Percentiles rank a stretch among this genome's conserved stretches.
These are phyloP conservation scores for Elephas maximus DNA, from an alignment of 2,113 vertebrate species.

Conservation along the genomic window DNA sequence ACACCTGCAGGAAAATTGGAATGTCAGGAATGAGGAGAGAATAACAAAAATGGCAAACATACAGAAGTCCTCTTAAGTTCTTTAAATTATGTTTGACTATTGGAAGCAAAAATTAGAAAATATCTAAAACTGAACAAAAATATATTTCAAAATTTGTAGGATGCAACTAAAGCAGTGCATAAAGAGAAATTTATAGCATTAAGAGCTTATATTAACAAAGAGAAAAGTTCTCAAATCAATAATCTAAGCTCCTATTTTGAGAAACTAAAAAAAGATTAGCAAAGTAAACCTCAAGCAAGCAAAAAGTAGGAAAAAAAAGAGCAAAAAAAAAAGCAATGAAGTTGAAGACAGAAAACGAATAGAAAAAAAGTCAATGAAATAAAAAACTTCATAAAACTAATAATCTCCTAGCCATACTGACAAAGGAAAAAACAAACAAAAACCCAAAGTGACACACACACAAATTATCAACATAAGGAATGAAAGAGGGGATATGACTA, in stretches of 20 bases:
- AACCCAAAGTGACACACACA: background rate
- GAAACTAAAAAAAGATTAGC: background rate
- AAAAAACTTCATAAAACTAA: conserved; percentile 6
- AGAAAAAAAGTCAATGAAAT: background rate
- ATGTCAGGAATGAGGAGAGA: background rate
- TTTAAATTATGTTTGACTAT: background rate
- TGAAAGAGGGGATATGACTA: background rate
- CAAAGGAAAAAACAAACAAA: background rate
- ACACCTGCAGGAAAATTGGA: background rate
- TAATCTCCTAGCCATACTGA: background rate
- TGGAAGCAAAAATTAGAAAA: conserved; percentile 28
- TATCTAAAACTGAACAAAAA: conserved; percentile 30
- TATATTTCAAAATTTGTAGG: background rate
- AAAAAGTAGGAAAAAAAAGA: background rate
- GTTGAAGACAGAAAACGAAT: background rate
- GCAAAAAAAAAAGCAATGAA: background rate
- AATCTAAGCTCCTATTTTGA: background rate
- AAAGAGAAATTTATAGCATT: background rate
- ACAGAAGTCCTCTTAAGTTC: background rate
- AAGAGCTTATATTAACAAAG: background rate
- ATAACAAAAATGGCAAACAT: background rate
- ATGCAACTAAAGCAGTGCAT: background rate
- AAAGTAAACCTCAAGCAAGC: background rate
- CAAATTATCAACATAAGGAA: background rate
- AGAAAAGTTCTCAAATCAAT: conserved; percentile 3